Percentiles rank a stretch among this genome's conserved stretches.
Evolutionary conservation across 2,113 vertebrate species (phyloP).

Genomic region (Uropsilus gracilis): DNA sequence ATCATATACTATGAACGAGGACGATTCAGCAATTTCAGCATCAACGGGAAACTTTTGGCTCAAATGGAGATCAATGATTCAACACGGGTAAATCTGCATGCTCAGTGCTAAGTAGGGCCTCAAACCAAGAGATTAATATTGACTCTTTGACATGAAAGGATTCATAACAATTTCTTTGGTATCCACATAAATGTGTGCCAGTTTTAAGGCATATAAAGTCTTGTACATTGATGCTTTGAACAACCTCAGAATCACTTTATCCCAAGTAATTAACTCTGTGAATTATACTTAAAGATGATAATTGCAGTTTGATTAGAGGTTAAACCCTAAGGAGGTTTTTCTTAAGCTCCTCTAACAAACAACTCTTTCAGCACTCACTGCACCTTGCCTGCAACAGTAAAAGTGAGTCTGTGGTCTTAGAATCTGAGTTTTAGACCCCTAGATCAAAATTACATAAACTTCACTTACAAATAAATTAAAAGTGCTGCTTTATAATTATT

Average conservation of each 20-base stretch:
- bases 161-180: neutral
- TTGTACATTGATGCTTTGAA: neutral
- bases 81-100: slow-evolving; percentile 89
- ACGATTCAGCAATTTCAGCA: slow-evolving; percentile 98
- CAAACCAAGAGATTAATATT: neutral
- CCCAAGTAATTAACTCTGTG: neutral
- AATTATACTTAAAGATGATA: neutral
- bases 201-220: neutral
- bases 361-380: neutral
- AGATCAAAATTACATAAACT: neutral
- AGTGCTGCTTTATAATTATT: neutral
- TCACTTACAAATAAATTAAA: neutral
- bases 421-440: neutral
- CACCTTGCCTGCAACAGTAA: neutral
- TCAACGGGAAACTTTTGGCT: slow-evolving; percentile 97
- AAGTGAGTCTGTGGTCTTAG: neutral
- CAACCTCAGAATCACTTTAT: neutral
- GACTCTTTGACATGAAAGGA: neutral
- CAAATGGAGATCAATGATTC: slow-evolving; percentile 99
- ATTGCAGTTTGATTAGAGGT: neutral
- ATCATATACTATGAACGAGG: slow-evolving; percentile 98
- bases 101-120: neutral
- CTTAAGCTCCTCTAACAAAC: neutral
- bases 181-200: neutral
- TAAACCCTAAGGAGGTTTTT: neutral